Evolutionary conservation across 2,113 vertebrate genomes (phyloP).

Genomic region (Sinocyclocheilus anshuiensis): DNA sequence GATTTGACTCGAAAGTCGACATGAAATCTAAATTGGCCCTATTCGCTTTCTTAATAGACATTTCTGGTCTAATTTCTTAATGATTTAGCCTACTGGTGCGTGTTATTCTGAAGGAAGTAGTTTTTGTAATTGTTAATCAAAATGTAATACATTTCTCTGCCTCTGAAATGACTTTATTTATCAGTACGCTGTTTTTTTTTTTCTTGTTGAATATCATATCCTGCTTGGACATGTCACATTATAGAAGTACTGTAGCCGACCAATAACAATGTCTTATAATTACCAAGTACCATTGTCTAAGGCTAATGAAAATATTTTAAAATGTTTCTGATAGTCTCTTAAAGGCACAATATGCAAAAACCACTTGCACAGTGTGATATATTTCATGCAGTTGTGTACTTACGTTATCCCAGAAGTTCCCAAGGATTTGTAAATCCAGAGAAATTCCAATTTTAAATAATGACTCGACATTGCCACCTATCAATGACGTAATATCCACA

Average conservation of each 20-base stretch:
- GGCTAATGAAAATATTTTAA: too few relatives aligned
- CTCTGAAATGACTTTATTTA: background rate
- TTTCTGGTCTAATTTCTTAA: background rate
- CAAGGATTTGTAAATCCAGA: too few relatives aligned
- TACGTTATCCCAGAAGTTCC: too few relatives aligned
- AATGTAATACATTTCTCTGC: background rate
- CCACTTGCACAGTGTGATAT: too few relatives aligned
- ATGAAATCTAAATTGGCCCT: slow-evolving; percentile 1
- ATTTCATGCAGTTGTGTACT: too few relatives aligned
- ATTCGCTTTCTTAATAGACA: background rate
- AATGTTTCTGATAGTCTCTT: too few relatives aligned
- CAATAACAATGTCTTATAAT: too few relatives aligned
- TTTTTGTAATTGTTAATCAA: background rate
- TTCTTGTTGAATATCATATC: background rate
- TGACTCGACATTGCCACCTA: too few relatives aligned
- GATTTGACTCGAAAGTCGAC: background rate
- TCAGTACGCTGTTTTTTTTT: background rate
- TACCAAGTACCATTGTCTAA: too few relatives aligned
- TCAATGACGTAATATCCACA: too few relatives aligned
- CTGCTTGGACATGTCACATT: background rate
- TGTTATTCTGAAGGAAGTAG: background rate
- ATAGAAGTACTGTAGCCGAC: background rate
- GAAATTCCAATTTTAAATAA: too few relatives aligned
- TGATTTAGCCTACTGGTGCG: background rate
- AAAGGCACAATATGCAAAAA: too few relatives aligned